A percentile compares a stretch with the other conserved stretches of the same genome.
These are phyloP conservation scores for Aelia acuminata DNA, from an alignment of 2,888 invertebrate genomes.

Conservation along the genomic window DNA sequence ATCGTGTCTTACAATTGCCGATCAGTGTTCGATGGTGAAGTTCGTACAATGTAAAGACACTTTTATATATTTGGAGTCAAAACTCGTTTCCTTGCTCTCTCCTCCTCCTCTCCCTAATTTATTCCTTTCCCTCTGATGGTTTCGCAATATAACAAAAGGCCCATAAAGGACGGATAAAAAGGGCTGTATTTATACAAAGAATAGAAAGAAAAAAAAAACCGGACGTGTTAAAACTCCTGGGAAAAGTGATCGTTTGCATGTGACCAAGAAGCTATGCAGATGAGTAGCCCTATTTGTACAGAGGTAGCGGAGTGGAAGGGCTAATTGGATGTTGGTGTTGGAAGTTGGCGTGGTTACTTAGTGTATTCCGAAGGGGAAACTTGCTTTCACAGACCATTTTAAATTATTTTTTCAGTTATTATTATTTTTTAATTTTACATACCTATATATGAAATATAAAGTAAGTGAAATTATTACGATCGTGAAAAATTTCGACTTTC, in stretches of 20 bases:
- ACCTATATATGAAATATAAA: too few species aligned
- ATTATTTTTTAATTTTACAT: too few species aligned
- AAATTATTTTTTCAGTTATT: too few species aligned
- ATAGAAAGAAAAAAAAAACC: constrained; percentile 2
- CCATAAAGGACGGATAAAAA: not conserved
- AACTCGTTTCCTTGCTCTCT: not conserved
- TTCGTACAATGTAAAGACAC: too few species aligned
- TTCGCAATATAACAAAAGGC: not conserved
- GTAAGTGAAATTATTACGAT: too few species aligned
- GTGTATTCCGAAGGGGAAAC: not conserved
- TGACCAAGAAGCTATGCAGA: not conserved
- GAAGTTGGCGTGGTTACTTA: not conserved
- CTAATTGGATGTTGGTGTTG: constrained; percentile 8
- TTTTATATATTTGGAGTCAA: not conserved
- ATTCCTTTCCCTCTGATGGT: not conserved
- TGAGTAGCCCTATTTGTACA: not conserved
- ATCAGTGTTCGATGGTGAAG: too few species aligned
- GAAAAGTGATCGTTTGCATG: constrained; percentile 19
- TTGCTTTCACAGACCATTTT: too few species aligned
- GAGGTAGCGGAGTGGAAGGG: not conserved
- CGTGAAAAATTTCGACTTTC: too few species aligned
- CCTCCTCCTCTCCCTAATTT: not conserved
- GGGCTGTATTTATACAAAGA: not conserved
- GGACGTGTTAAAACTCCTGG: constrained; percentile 26
- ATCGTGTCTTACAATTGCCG: too few species aligned